Percentiles rank a stretch among this genome's conserved stretches.
phyloP scores from a whole-genome alignment of 1,140 invertebrate genomes.

The Panulirus ornatus region DNA sequence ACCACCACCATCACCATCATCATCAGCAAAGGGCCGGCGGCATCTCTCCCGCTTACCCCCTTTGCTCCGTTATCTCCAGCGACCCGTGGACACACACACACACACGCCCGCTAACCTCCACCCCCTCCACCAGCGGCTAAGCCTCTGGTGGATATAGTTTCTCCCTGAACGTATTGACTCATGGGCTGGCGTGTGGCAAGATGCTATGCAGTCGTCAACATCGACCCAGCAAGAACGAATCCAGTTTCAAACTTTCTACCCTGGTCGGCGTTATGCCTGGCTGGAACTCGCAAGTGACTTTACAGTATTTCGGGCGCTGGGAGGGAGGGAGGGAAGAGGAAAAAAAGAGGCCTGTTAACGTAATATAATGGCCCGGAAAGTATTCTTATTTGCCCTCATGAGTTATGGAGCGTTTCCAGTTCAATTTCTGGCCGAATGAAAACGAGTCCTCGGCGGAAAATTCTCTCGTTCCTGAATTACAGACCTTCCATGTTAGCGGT shows the following conservation, averaged over 20 bases:
- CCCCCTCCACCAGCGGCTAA: background rate
- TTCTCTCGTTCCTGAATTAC: too few species aligned
- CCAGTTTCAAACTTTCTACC: constrained; percentile 10
- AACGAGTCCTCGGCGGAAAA: background rate
- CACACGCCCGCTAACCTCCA: background rate
- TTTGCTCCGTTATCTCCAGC: too few species aligned
- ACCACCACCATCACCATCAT: too few species aligned
- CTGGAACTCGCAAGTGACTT: constrained; percentile 46
- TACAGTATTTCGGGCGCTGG: constrained; percentile 29
- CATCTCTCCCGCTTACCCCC: background rate
- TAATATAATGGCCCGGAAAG: constrained; percentile 48
- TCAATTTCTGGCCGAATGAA: background rate
- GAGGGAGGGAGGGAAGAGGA: too few species aligned
- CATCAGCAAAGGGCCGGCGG: too few species aligned
- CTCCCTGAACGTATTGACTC: background rate
- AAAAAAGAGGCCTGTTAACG: constrained; percentile 42
- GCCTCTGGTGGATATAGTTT: background rate
- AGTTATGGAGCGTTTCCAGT: background rate
- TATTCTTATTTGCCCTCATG: constrained; percentile 42
- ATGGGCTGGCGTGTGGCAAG: too few species aligned
- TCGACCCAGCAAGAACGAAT: constrained; percentile 9
- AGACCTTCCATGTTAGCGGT: too few species aligned
- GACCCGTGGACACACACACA: too few species aligned
- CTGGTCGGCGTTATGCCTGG: constrained; percentile 41
- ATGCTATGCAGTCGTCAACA: background rate